phyloP scores from a whole-genome alignment of 2,888 invertebrate species.

The Eurytoma californica region DNA sequence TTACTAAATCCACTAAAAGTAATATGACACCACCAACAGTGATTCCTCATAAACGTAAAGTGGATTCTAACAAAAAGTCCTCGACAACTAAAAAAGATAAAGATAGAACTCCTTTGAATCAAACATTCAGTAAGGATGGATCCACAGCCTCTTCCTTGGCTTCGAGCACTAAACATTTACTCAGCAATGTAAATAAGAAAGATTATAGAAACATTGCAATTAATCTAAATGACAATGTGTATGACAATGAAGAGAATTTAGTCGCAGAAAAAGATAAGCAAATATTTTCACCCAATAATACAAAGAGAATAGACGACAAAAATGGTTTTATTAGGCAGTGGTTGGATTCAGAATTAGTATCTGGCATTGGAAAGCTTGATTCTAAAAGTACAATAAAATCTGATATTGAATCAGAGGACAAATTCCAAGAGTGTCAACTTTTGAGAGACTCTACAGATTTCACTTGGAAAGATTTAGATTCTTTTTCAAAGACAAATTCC shows the following conservation, averaged over 20 bases:
- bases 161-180: neutral
- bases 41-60: conserved; percentile 21
- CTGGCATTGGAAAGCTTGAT: conserved; percentile 26
- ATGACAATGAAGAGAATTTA: conserved; percentile 57
- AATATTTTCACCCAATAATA: neutral
- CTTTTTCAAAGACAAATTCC: conserved; percentile 16
- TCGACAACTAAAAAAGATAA: neutral
- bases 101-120: conserved; percentile 15
- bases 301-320: neutral
- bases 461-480: conserved; percentile 32
- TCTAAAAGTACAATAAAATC: conserved; percentile 6
- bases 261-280: neutral
- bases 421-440: neutral
- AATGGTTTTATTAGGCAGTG: too few relatives aligned
- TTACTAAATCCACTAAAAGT: conserved; percentile 8
- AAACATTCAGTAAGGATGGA: conserved; percentile 17
- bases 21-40: neutral
- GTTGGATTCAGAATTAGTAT: conserved; percentile 13
- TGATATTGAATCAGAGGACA: conserved; percentile 19
- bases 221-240: conserved; percentile 62
- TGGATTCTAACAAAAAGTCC: conserved; percentile 18
- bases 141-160: conserved; percentile 2
- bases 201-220: conserved; percentile 57
- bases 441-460: conserved; percentile 17
- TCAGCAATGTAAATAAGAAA: neutral